These are phyloP conservation scores for Sebastes trivittatus DNA, from an alignment of 2,797 vertebrate genomes.

Conservation along the genomic window DNA sequence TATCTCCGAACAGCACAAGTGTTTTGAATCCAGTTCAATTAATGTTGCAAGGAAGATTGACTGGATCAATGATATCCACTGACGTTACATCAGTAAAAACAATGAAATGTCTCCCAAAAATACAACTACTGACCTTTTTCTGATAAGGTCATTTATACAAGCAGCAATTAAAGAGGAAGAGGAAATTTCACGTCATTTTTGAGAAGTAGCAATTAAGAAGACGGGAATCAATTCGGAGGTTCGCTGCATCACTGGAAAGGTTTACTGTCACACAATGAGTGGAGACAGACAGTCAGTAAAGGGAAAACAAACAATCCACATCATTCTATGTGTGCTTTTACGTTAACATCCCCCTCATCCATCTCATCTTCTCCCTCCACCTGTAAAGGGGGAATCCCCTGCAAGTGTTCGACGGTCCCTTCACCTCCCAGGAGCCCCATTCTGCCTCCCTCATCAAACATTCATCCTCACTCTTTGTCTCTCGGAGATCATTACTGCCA, in stretches of 20 bases:
- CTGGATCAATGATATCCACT: constrained; percentile 17
- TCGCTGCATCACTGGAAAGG: background rate
- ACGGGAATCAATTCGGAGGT: constrained; percentile 15
- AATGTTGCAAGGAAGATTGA: background rate
- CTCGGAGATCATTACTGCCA: constrained; percentile 61
- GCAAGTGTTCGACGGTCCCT: constrained; percentile 25
- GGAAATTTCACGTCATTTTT: constrained; percentile 1
- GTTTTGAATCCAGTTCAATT: constrained; percentile 2
- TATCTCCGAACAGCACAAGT: background rate
- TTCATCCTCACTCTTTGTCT: constrained; percentile 67
- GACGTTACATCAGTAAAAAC: constrained; percentile 24
- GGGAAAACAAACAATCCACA: constrained; percentile 2
- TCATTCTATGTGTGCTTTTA: background rate
- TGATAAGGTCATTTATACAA: constrained; percentile 47
- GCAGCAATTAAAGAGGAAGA: constrained; percentile 41
- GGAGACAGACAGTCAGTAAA: background rate
- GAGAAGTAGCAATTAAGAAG: constrained; percentile 33
- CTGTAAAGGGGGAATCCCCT: constrained; percentile 55
- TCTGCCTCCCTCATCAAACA: constrained; percentile 70
- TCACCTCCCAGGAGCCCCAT: constrained; percentile 51
- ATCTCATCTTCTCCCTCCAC: constrained; percentile 15
- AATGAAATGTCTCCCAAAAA: constrained; percentile 42
- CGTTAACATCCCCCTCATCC: constrained; percentile 11
- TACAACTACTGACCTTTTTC: constrained; percentile 57
- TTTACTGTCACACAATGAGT: background rate